These are phyloP conservation scores for Hyperopisus bebe DNA, from an alignment of 2,113 vertebrate genomes.

Conservation along the genomic window DNA sequence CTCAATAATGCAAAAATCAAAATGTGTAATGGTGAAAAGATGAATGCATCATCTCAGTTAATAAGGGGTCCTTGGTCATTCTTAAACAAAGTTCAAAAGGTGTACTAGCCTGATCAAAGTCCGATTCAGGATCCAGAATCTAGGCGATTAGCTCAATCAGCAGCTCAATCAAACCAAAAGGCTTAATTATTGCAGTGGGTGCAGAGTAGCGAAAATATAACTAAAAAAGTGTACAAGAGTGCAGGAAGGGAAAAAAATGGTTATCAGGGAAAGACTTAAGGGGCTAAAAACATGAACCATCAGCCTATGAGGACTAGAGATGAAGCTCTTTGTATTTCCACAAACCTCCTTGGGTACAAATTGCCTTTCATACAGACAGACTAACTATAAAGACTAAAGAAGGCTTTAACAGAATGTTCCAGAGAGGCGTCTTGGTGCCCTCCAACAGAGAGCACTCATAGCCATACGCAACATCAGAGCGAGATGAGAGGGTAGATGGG, in stretches of 20 bases:
- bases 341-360: not conserved
- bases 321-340: not conserved
- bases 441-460: not conserved
- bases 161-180: not conserved
- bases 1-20: not conserved
- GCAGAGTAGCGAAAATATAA: not conserved
- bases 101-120: not conserved
- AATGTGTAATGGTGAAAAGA: not conserved
- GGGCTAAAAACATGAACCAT: not conserved
- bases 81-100: not conserved
- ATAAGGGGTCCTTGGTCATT: not conserved
- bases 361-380: not conserved
- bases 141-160: not conserved
- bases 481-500: not conserved
- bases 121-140: not conserved
- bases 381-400: not conserved
- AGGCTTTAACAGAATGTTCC: not conserved
- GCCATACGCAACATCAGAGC: not conserved
- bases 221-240: not conserved
- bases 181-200: not conserved
- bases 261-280: not conserved
- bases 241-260: not conserved
- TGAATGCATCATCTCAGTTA: not conserved
- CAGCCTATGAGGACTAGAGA: not conserved
- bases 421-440: not conserved